Base-by-base conservation (phyloP, 1,140 invertebrate genomes). In the Phocides pigmalion region DNA sequence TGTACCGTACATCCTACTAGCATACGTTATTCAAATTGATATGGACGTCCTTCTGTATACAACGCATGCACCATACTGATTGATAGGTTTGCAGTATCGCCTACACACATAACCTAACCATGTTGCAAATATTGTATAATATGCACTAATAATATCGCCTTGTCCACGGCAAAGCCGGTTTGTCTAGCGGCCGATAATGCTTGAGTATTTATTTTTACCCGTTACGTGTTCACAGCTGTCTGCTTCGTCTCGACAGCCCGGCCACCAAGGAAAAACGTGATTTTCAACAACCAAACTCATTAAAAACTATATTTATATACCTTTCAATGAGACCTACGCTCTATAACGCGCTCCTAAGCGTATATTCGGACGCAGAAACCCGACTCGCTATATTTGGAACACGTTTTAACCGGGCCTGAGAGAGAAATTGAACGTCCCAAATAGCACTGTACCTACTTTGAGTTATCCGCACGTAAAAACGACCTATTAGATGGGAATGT, bases 171-270 rank as follows among this genome's bases (percentile, higher is more conserved):
- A 76, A 87, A 89, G 83, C 82, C 86, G 83, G 82, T 81, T 75
- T 87, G 85, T 88, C 85, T 88, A 84, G 79, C 72, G 72, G 79
- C 72, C 79, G 79, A 85, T 87, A 90, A 88, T 87, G 81, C 77
- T 77, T 79, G 79, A 71, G 81, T 90, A 88, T 90, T 90, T 89
- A 90, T 90, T 90, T 89, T 89, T 90, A 90, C 81, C 79, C 87
- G 78, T 90, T 90, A 90, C 87, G 87, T 81, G 79, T 72, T 74
- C 84, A 83, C 84, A 90, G 87, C 87, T 89, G 87, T 87, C 86
- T 83, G 76, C 64, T 61, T 74, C 77, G 76, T 79, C 80, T 81
- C 84, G 83, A 83, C 82, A 84, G 83, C 84, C 84, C 85, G 83
- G 83, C 82, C 83, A 79, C 72, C 81, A 84, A 83, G 79, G 81